phyloP scores from a whole-genome alignment of 35 echinoderm and acorn worm genomes.

The Amphiura filiformis region DNA sequence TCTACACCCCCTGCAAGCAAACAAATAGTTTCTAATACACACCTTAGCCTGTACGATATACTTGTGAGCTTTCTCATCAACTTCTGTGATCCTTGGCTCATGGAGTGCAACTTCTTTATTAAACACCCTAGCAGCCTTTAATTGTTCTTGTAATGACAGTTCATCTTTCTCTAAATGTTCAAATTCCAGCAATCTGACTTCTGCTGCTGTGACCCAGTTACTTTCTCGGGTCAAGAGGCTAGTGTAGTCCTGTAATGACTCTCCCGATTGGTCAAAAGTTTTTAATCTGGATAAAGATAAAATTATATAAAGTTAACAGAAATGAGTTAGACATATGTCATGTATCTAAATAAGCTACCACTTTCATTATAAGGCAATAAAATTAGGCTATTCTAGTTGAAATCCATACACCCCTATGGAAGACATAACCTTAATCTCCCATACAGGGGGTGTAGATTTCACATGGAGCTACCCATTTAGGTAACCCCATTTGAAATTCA shows the following conservation, averaged over 20 bases:
- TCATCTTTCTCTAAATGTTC: conserved; percentile 55
- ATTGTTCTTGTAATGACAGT: conserved; percentile 64
- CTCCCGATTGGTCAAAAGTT: conserved; percentile 67
- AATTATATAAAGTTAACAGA: background rate
- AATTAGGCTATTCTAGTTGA: too few relatives aligned
- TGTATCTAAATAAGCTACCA: background rate
- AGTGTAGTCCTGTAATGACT: conserved; percentile 63
- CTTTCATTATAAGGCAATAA: background rate
- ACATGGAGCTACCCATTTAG: too few relatives aligned
- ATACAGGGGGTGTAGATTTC: too few relatives aligned
- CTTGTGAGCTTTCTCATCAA: conserved; percentile 32
- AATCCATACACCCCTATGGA: too few relatives aligned
- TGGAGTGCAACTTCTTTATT: conserved; percentile 74
- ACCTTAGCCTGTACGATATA: conserved; percentile 84
- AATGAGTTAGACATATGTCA: background rate
- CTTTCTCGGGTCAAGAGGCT: conserved; percentile 61
- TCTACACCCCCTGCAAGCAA: too few relatives aligned
- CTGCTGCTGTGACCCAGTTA: conserved; percentile 89
- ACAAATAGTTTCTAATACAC: too few relatives aligned
- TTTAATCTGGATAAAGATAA: conserved; percentile 41
- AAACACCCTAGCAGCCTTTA: conserved; percentile 67
- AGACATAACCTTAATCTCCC: too few relatives aligned
- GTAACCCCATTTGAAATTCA: too few relatives aligned
- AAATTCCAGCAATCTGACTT: conserved; percentile 88
- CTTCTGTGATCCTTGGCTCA: conserved; percentile 46